Percentiles rank a stretch among this genome's conserved stretches.
These are phyloP conservation scores for Neotragus moschatus DNA, from an alignment of 2,113 vertebrate genomes.

Conservation along the genomic window DNA sequence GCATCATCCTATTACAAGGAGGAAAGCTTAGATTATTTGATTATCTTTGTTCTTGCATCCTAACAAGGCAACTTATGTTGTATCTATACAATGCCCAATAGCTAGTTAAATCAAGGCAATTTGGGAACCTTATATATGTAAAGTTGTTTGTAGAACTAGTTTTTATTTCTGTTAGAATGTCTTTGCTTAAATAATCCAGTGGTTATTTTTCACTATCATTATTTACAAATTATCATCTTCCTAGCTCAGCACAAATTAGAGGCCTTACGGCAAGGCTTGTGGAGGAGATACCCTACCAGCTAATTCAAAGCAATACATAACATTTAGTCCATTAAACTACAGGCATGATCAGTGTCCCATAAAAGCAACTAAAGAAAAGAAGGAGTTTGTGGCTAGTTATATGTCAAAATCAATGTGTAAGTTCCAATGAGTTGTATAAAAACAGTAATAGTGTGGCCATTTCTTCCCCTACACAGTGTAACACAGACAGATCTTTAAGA, in stretches of 20 bases:
- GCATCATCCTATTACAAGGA: background rate
- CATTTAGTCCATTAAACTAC: background rate
- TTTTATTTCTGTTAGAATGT: background rate
- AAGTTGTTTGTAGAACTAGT: background rate
- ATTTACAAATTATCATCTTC: background rate
- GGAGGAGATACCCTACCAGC: background rate
- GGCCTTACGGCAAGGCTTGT: background rate
- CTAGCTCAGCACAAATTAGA: background rate
- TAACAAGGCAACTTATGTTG: background rate
- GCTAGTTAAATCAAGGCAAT: background rate
- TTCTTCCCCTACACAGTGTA: background rate
- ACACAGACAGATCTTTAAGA: constrained; percentile 18
- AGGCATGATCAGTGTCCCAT: background rate
- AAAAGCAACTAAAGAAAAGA: constrained; percentile 64
- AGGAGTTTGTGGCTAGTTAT: constrained; percentile 45
- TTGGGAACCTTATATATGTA: background rate
- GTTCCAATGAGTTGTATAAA: constrained; percentile 53
- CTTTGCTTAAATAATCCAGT: background rate
- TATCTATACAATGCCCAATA: background rate
- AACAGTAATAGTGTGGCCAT: background rate
- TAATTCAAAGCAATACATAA: background rate
- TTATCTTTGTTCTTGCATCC: background rate
- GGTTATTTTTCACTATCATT: background rate
- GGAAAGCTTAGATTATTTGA: background rate
- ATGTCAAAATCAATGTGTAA: constrained; percentile 52